Percentiles rank a stretch among this genome's conserved stretches.
Evolutionary conservation across 2,888 invertebrate species (phyloP).

Genomic region (Xylota segnis): DNA sequence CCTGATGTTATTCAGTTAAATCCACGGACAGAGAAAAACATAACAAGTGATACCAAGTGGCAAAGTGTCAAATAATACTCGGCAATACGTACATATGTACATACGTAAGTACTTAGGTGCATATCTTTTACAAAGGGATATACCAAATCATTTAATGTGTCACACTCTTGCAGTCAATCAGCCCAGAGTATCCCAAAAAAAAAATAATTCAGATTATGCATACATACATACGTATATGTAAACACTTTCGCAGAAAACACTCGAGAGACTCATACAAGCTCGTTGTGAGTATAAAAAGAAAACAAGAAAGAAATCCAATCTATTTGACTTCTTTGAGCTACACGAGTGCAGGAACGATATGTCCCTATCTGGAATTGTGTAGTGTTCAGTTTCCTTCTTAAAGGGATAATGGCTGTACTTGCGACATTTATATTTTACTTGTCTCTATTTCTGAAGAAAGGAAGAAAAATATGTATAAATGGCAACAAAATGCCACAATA

Average conservation of each 20-base stretch:
- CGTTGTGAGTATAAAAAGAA: conserved; percentile 1
- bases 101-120: neutral
- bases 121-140: neutral
- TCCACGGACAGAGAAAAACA: neutral
- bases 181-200: neutral
- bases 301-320: neutral
- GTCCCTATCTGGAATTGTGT: conserved; percentile 9
- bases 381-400: conserved; percentile 5
- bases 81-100: no score
- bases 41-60: neutral
- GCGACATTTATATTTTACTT: conserved; percentile 7
- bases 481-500: conserved; percentile 29
- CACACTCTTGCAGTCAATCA: neutral
- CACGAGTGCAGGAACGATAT: conserved; percentile 9
- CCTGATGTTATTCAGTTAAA: neutral
- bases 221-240: no score
- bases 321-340: conserved; percentile 15
- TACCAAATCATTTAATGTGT: conserved; percentile 13
- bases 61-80: neutral
- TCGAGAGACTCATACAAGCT: neutral
- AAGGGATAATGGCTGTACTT: conserved; percentile 18
- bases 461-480: conserved; percentile 17
- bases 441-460: conserved; percentile 4
- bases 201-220: conserved; percentile 16
- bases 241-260: neutral